Evolutionary conservation across 2,888 invertebrate genomes (phyloP), one percentile per base, ranked within the genome.

Genomic region (Dexiosoma caninum): DNA sequence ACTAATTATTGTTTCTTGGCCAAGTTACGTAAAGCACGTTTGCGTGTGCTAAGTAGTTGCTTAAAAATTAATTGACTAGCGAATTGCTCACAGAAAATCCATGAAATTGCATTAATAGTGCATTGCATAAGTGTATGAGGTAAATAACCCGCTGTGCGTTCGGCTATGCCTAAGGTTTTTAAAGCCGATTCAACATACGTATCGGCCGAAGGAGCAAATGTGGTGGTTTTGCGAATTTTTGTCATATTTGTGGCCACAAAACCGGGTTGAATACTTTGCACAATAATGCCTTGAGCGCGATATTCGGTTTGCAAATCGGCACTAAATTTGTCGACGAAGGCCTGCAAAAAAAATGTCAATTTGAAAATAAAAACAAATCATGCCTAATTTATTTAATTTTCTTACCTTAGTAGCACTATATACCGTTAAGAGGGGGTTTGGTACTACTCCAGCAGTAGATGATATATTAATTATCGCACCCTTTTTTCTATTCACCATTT

Each of bases 211-310:
- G 96, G 96, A 0, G 95, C 94, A 91, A 96, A 93, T 90, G 94
- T 92, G 0, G 94, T 93, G 30, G 94, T 92, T 42, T 92, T 91
- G n/a, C 93, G 92, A 76, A 97, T 95, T 85, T 95, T 95, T 9
- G 95, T 94, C 95, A 97, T 96, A 87, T 97, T 97, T 0, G 97
- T 97, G 21, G 96, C 96, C 0, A 98, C 97, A 84, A 95, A 96
- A 1, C 96, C 97, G 0, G 98, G 98, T 74, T 94, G 91, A 0
- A 98, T 91, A 86, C 95, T 94, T 91, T 98, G 97, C 5, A 97
- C 91, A 4, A 93, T 92, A 23, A 97, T 93, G 1, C 96, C 96
- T 46, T 92, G 91, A 42, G 93, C 92, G 16, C 91, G 90, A 85
- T 95, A 96, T 86, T 97, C 96, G 70, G 93, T 93, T 7, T 93